Base-by-base conservation (phyloP, 2,113 vertebrate genomes). In the Sorex araneus region DNA sequence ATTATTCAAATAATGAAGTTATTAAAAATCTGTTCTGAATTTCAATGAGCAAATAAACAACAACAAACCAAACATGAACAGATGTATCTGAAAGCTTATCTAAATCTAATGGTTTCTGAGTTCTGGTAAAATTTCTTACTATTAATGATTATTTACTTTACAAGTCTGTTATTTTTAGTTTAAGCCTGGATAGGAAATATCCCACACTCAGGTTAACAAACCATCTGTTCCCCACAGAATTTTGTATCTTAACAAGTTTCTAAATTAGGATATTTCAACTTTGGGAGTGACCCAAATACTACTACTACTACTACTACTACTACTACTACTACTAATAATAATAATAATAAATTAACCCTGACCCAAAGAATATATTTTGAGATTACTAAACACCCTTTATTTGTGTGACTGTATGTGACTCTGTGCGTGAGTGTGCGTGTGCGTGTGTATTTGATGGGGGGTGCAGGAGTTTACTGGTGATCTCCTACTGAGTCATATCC, bases 31-130 rank as follows among this genome's bases (percentile, higher is more conserved):
- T 85, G 23, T 74, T 93, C 36, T 82, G 7, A 90, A 77, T 94
- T 87, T 91, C 77, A 71, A 25, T 84, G 71, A 87, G 21, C 70
- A 92, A 94, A n/a, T 50, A 92, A 90, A 88, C 74, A 30, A 88
- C 74, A 30, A 92, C 0, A 82, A 43, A 94, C 34, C 11, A 82
- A 91, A 50, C 1, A 32, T 32, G 9, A 66, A 82, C 0, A 78
- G 16, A 73, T 70, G 70, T 73, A 88, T 88, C 23, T 75, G 27
- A 71, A 93, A 89, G 60, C 23, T 30, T 69, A 90, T 54, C 67
- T 89, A 12, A 94, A 71, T 87, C 30, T 92, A 88, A 50, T 25
- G 47, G 28, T 30, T 86, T 21, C 74, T 83, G 12, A 93, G 19
- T 93, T 85, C 25, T 75, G 3, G 23, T 67, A 77, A 54, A 90